These are phyloP conservation scores for Drosophila anomalata DNA, from an alignment of 2,888 invertebrate genomes.

Conservation along the genomic window DNA sequence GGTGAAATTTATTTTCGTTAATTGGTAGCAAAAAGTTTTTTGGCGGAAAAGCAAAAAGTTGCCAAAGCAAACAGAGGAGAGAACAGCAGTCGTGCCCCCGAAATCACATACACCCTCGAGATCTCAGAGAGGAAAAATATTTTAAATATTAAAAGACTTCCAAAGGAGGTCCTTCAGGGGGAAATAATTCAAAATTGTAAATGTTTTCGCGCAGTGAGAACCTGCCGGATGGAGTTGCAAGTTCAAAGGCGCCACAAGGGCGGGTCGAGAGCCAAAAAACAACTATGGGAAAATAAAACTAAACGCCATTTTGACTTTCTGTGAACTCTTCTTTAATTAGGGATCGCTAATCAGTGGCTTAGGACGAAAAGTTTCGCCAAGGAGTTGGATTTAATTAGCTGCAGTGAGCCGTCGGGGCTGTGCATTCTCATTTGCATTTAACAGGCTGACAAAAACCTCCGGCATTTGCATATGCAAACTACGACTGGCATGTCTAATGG, in stretches of 20 bases:
- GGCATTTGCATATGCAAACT: conserved; percentile 41
- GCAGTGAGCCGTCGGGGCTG: conserved; percentile 1
- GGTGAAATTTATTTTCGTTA: conserved; percentile 46
- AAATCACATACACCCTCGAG: conserved; percentile 20
- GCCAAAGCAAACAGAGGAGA: conserved; percentile 20
- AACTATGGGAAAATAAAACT: background rate
- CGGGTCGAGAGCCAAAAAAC: conserved; percentile 4
- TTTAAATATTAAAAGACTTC: background rate
- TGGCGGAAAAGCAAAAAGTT: conserved; percentile 42
- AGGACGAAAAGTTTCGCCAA: conserved; percentile 17
- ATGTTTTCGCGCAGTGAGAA: conserved; percentile 16
- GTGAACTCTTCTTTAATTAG: conserved; percentile 43
- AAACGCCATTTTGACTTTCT: conserved; percentile 16
- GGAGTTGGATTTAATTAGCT: conserved; percentile 32
- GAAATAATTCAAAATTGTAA: background rate
- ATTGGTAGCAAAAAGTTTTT: conserved; percentile 55
- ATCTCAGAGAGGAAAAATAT: conserved; percentile 13
- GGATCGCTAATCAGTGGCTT: conserved; percentile 35
- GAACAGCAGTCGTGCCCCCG: conserved; percentile 7
- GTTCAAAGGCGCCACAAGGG: conserved; percentile 51
- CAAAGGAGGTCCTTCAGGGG: background rate
- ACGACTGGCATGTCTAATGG: conserved; percentile 46
- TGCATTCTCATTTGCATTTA: conserved; percentile 23
- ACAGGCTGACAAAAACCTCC: conserved; percentile 8
- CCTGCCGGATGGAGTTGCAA: conserved; percentile 33